Conservation (phyloP, 2,888 invertebrate genomes). For the Drosophila tripunctata region DNA sequence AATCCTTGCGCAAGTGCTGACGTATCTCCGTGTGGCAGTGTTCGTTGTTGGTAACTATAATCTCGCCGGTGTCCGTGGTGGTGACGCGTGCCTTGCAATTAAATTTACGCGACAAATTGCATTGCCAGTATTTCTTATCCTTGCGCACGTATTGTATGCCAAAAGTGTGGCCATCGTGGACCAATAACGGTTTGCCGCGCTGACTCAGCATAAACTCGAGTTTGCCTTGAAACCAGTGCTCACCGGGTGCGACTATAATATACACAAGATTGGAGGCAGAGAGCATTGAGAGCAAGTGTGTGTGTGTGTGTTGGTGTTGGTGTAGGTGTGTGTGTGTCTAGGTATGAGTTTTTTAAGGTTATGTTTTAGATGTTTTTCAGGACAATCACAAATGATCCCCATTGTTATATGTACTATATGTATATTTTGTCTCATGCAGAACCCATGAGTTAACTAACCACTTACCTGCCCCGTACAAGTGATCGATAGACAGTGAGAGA, state of each 20-base stretch:
- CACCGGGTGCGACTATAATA: conserved; percentile 84
- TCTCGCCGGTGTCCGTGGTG: conserved; percentile 82
- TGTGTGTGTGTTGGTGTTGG: conserved; percentile 23
- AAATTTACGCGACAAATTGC: conserved; percentile 84
- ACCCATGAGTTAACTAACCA: conserved; percentile 38
- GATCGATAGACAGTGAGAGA: too few species aligned
- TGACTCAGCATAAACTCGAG: conserved; percentile 85
- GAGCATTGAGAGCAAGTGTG: conserved; percentile 47
- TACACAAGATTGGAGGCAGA: conserved; percentile 55
- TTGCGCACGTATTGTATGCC: conserved; percentile 85
- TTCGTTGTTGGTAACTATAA: conserved; percentile 84
- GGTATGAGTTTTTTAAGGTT: conserved; percentile 29
- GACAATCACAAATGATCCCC: conserved; percentile 74
- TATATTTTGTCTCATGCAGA: conserved; percentile 63
- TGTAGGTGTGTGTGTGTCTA: conserved; percentile 16
- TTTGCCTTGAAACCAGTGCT: conserved; percentile 85
- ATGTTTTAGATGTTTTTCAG: conserved; percentile 61
- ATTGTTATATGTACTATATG: too few species aligned
- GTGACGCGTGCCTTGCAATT: conserved; percentile 85
- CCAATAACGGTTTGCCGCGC: conserved; percentile 84
- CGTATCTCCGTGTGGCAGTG: conserved; percentile 85
- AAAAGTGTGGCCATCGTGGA: conserved; percentile 84
- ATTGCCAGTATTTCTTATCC: conserved; percentile 85
- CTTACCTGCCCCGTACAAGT: conserved; percentile 75
- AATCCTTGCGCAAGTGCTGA: conserved; percentile 84